These are phyloP conservation scores for Rhagium mordax DNA, from an alignment of 2,888 invertebrate species.

Conservation along the genomic window DNA sequence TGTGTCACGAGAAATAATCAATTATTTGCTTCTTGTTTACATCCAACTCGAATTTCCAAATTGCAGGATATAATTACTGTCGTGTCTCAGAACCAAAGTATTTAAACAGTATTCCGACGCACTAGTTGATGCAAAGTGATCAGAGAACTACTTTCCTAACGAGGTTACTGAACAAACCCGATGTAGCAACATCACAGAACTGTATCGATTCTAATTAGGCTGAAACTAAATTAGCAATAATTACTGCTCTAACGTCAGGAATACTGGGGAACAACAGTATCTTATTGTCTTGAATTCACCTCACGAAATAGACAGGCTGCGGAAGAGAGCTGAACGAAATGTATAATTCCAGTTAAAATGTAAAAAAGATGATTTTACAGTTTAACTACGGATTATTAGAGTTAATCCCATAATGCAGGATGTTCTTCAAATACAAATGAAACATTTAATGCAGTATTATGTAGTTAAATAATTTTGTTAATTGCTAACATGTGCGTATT, in stretches of 20 bases:
- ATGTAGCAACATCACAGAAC: constrained; percentile 9
- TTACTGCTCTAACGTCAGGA: constrained; percentile 33
- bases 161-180: constrained; percentile 4
- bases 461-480: too few relatives aligned
- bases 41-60: neutral
- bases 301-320: neutral
- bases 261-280: neutral
- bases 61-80: neutral
- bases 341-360: neutral
- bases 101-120: neutral
- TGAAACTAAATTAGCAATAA: constrained; percentile 47
- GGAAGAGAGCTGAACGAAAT: neutral
- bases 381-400: neutral
- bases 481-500: too few relatives aligned
- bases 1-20: too few relatives aligned
- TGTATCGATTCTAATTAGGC: constrained; percentile 49
- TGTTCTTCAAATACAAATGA: neutral
- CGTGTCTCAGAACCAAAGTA: neutral
- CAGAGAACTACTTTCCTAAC: constrained; percentile 9
- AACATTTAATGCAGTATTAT: neutral
- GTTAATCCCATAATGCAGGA: neutral
- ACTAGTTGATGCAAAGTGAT: constrained; percentile 1
- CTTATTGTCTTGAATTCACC: neutral
- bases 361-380: neutral
- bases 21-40: neutral